Evolutionary conservation across 2,797 vertebrate species (phyloP), one percentile per base, ranked within the genome.

Genomic region (Fundulus diaphanus): DNA sequence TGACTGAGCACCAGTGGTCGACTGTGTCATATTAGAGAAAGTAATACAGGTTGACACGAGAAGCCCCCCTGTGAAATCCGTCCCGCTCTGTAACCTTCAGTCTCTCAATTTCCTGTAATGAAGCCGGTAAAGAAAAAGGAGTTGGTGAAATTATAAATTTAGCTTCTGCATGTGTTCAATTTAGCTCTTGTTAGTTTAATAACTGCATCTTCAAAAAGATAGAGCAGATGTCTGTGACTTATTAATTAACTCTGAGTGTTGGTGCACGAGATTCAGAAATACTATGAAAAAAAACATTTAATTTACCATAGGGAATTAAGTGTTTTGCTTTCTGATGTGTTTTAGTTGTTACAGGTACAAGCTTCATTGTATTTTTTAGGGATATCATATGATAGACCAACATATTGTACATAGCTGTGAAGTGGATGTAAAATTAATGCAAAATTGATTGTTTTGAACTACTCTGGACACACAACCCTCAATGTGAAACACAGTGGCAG

Each of bases 1-100:
- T 86, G 81, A 82, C 83, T n/a, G 67, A 71, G 75, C 35, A 89
- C 71, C 81, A 86, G 85, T 15, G 56, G 74, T 80, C 74, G 81
- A 67, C 90, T 73, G 78, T 81, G 85, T 88, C 54, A 49, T 13
- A 69, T 84, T 35, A 74, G 54, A 61, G 69, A 68, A 61, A 66
- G 22, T 79, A 79, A 89, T 79, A 73, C 42, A 42, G 71, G 76
- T 68, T 44, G 87, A 87, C 88, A 85, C 68, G 79, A 72, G 68
- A 76, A 77, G 46, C 35, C 61, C 22, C 70, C 27, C n/a, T 3
- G 24, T 67, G 63, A 29, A 44, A 67, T 16, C n/a, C 0, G 3
- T 67, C 40, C 37, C 37, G 27, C 63, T 66, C 40, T 1, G 54
- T 73, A 71, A 81, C 84, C 73, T 63, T 63, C 68, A 46, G 75